Evolutionary conservation across 2,113 vertebrate genomes (phyloP).

Genomic region (Hemiscyllium ocellatum): DNA sequence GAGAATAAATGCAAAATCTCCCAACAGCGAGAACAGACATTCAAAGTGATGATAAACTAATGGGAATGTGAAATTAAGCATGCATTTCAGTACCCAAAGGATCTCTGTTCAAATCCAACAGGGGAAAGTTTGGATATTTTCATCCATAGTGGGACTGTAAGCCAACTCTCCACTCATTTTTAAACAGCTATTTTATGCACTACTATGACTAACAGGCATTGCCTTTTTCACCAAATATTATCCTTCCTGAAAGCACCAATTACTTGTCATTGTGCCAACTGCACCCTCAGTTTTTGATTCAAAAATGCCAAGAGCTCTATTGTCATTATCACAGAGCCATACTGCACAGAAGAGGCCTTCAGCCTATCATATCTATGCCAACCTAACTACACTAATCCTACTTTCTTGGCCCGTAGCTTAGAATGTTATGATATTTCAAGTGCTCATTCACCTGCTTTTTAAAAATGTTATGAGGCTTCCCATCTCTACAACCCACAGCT

Average conservation of each 20-base stretch:
- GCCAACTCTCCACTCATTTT: background rate
- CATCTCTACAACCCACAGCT: too few relatives aligned
- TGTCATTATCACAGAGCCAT: too few relatives aligned
- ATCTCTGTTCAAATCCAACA: background rate
- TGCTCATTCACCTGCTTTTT: too few relatives aligned
- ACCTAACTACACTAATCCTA: too few relatives aligned
- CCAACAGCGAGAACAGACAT: background rate
- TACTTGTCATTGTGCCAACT: background rate
- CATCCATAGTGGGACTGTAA: background rate
- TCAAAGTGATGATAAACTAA: background rate
- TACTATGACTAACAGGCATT: background rate
- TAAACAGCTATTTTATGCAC: background rate
- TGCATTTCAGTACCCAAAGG: background rate
- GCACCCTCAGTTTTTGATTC: background rate
- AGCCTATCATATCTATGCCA: too few relatives aligned
- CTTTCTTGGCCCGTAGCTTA: too few relatives aligned
- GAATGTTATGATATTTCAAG: too few relatives aligned
- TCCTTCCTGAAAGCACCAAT: background rate
- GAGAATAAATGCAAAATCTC: background rate
- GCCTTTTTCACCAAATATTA: background rate
- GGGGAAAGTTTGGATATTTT: background rate
- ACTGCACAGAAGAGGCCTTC: too few relatives aligned
- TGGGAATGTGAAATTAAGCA: background rate
- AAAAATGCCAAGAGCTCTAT: background rate
- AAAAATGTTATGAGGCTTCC: too few relatives aligned